Conservation (phyloP, 2,888 invertebrate genomes). For the Brachypalpus laphriformis region DNA sequence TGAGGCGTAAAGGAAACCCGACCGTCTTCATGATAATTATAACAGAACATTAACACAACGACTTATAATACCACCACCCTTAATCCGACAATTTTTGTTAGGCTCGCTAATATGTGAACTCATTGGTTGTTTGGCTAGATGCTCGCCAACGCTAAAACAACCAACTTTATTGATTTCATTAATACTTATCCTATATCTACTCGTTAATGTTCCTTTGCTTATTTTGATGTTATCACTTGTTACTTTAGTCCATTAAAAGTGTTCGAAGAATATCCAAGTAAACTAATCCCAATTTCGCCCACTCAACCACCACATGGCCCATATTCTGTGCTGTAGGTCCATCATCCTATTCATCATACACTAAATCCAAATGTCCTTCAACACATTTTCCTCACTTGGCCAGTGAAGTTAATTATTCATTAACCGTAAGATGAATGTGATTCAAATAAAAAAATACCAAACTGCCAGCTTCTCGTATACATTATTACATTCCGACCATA, state of each 20-base stretch:
- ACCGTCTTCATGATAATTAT: too few species aligned
- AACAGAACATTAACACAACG: too few species aligned
- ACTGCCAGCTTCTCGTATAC: slow-evolving; percentile 1
- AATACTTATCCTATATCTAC: too few species aligned
- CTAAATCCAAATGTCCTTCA: neutral
- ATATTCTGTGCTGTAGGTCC: neutral
- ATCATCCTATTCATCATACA: slow-evolving; percentile 1
- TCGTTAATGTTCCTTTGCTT: too few species aligned
- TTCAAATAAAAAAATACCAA: neutral
- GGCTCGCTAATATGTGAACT: too few species aligned
- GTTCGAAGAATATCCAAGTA: neutral
- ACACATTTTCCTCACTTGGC: neutral
- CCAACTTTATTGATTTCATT: too few species aligned
- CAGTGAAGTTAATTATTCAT: slow-evolving; percentile 31
- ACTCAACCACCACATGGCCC: neutral
- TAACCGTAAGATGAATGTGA: slow-evolving; percentile 10
- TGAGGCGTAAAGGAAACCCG: too few species aligned
- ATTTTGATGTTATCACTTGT: too few species aligned
- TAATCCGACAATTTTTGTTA: too few species aligned
- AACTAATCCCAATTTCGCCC: neutral
- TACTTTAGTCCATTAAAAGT: neutral
- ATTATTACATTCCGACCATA: slow-evolving; percentile 23
- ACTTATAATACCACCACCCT: too few species aligned
- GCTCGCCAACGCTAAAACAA: too few species aligned
- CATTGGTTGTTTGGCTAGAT: too few species aligned